These are phyloP conservation scores for Petroica traversi DNA, from an alignment of 2,113 vertebrate species.

Conservation along the genomic window DNA sequence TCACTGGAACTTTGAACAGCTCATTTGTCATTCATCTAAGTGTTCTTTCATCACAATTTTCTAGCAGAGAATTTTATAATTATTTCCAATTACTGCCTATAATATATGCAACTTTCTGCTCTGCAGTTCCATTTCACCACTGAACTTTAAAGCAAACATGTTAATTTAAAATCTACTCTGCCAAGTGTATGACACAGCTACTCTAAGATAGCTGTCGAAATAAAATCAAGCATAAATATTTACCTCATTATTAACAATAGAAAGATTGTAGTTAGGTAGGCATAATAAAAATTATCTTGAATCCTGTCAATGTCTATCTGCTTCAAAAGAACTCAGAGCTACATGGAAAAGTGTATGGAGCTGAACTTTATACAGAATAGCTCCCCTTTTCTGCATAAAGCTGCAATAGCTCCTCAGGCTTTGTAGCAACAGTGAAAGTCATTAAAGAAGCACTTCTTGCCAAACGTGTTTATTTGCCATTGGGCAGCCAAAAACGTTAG, in stretches of 20 bases:
- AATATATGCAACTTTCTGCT: slow-evolving; percentile 14
- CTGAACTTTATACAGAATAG: not conserved
- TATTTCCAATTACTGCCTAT: slow-evolving; percentile 21
- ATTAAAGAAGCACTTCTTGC: slow-evolving; percentile 43
- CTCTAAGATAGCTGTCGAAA: slow-evolving; percentile 59
- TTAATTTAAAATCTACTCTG: slow-evolving; percentile 66
- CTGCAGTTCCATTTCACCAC: slow-evolving; percentile 1
- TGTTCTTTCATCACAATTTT: slow-evolving; percentile 28
- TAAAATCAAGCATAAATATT: slow-evolving; percentile 73
- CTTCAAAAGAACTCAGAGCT: slow-evolving; percentile 37
- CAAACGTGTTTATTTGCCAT: slow-evolving; percentile 38
- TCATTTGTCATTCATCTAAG: slow-evolving; percentile 40
- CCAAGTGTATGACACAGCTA: slow-evolving; percentile 36
- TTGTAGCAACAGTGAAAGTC: not conserved
- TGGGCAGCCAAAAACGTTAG: slow-evolving; percentile 38
- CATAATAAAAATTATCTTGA: slow-evolving; percentile 58
- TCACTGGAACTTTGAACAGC: not conserved
- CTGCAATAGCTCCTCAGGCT: not conserved
- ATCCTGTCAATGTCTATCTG: slow-evolving; percentile 49
- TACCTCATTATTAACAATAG: slow-evolving; percentile 71
- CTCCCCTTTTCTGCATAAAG: not conserved
- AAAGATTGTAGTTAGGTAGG: slow-evolving; percentile 35
- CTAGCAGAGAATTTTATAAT: not conserved
- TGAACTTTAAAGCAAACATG: slow-evolving; percentile 42
- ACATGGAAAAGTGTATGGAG: not conserved